These are phyloP conservation scores for Brachyptera putata DNA, from an alignment of 2,888 invertebrate genomes.

Conservation along the genomic window DNA sequence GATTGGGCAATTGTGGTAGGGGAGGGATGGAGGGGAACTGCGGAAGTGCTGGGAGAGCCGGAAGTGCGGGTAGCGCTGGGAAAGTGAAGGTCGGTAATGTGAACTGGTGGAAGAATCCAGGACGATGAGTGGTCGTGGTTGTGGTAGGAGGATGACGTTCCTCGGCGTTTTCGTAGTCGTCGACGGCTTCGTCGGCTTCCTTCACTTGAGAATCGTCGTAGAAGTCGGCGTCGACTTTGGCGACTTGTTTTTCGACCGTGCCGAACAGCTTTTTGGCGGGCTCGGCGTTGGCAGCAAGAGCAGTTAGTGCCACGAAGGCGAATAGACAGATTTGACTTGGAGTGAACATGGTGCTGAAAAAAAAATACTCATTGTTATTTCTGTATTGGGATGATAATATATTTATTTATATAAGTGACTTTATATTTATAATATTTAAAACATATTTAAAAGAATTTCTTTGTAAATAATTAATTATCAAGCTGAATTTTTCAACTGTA, in stretches of 20 bases:
- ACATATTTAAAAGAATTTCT: no score
- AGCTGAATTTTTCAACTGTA: no score
- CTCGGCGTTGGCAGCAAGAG: background rate
- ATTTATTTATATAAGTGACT: no score
- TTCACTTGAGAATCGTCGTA: conserved; percentile 7
- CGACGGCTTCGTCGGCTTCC: background rate
- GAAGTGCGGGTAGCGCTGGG: background rate
- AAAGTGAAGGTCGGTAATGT: conserved; percentile 4
- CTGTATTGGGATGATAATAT: background rate
- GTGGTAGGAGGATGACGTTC: background rate
- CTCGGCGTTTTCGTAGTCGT: background rate
- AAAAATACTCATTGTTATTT: background rate
- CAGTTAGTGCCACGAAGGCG: conserved; percentile 2
- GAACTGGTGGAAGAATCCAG: conserved; percentile 19
- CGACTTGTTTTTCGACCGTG: background rate
- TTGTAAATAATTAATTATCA: no score
- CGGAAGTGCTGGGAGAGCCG: background rate
- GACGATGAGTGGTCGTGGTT: conserved; percentile 12
- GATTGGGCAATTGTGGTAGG: conserved; percentile 16
- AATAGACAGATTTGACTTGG: background rate
- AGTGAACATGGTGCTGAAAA: background rate
- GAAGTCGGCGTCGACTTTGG: conserved; percentile 18
- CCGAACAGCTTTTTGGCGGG: conserved; percentile 8
- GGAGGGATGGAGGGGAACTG: conserved; percentile 1
- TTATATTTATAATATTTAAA: no score